phyloP scores from a whole-genome alignment of 2,113 vertebrate genomes.

The Catagonus wagneri region DNA sequence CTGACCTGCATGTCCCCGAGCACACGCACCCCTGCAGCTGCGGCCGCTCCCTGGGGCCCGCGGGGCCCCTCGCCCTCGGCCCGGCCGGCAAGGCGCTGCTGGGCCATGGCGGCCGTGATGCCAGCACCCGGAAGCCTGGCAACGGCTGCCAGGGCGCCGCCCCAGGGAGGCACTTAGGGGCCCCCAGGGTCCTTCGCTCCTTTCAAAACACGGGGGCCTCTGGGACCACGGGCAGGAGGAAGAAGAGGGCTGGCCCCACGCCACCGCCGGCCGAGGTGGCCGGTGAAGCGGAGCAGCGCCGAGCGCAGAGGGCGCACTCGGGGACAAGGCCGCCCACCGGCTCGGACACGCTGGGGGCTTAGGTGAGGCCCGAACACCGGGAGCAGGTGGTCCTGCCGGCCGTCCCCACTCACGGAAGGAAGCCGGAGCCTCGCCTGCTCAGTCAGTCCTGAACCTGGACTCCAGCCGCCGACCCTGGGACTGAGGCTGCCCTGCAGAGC shows the following conservation, averaged over 20 bases:
- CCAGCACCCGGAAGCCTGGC: fast-evolving
- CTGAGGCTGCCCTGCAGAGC: not conserved
- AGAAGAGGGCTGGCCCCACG: not conserved
- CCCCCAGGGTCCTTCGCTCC: not conserved
- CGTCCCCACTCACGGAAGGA: not conserved
- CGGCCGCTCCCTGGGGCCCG: not conserved
- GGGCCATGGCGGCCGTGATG: not conserved
- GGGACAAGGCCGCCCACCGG: no score
- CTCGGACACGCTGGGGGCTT: fast-evolving
- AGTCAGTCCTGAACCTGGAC: not conserved
- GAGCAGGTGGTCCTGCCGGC: no score
- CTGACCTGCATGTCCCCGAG: conserved; percentile 63
- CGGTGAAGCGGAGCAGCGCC: not conserved
- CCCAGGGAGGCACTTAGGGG: not conserved
- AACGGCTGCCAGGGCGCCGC: fast-evolving
- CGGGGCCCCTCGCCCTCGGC: not conserved
- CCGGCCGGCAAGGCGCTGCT: fast-evolving
- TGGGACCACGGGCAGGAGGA: not conserved
- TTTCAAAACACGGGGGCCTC: conserved; percentile 8
- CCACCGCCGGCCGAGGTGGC: fast-evolving
- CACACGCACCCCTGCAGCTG: not conserved
- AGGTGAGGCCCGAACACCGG: fast-evolving
- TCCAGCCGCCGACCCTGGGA: fast-evolving
- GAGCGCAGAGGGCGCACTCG: fast-evolving
- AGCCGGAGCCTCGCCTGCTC: fast-evolving